These are phyloP conservation scores for Phymanthus crucifer DNA, from an alignment of 92 coral and sea anemone genomes.

Conservation along the genomic window DNA sequence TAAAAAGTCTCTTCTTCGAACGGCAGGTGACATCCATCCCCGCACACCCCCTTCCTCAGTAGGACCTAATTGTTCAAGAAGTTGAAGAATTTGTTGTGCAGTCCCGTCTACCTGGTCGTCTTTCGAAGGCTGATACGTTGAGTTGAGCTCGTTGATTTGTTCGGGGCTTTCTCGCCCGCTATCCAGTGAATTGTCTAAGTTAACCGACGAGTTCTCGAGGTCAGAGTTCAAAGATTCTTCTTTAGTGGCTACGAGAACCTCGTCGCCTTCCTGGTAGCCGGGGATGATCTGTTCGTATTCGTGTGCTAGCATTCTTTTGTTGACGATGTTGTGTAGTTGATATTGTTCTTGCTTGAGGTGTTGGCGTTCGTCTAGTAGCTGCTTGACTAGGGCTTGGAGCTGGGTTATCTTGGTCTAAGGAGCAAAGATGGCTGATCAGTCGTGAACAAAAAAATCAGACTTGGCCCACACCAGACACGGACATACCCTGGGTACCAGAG, in stretches of 20 bases:
- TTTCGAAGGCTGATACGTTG: conserved; percentile 13
- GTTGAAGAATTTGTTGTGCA: conserved; percentile 83
- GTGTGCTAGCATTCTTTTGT: conserved; percentile 78
- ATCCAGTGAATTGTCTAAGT: conserved; percentile 30
- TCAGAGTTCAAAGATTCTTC: conserved; percentile 44
- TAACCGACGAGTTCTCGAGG: conserved; percentile 32
- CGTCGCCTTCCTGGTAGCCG: conserved; percentile 56
- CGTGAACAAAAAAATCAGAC: not conserved
- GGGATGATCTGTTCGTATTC: conserved; percentile 71
- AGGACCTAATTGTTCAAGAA: conserved; percentile 87
- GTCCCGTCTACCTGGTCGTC: conserved; percentile 77
- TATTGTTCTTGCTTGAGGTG: conserved; percentile 55
- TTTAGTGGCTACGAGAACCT: conserved; percentile 36
- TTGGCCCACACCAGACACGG: too few relatives aligned
- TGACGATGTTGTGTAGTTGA: conserved; percentile 67
- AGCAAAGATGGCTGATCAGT: conserved; percentile 5
- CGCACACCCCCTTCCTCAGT: conserved; percentile 66
- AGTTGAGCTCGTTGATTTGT: conserved; percentile 34
- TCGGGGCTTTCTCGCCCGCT: conserved; percentile 36
- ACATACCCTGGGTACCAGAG: too few relatives aligned
- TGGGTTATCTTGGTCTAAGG: conserved; percentile 67
- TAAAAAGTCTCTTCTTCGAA: conserved; percentile 68
- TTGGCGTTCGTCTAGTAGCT: conserved; percentile 71
- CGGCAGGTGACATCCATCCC: conserved; percentile 80
- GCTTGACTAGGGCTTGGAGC: conserved; percentile 70